Evolutionary conservation across 2,797 vertebrate species (phyloP).

Genomic region (Labroides dimidiatus): DNA sequence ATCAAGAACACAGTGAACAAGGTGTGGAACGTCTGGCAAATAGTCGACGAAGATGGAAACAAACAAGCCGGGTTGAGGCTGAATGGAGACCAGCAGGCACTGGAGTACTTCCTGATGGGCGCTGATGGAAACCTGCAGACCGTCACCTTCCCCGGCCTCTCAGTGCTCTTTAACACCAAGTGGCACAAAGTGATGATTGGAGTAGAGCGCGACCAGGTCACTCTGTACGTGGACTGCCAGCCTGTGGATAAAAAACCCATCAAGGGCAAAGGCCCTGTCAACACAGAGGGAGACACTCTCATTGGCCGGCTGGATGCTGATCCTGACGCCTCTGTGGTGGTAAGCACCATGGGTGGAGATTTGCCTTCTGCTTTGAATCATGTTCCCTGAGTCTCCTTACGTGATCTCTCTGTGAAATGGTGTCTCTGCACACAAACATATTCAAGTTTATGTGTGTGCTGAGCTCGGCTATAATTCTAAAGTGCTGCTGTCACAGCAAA

Average conservation of each 20-base stretch:
- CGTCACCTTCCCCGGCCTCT: constrained; percentile 84
- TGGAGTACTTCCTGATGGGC: constrained; percentile 87
- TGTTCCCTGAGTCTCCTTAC: constrained; percentile 8
- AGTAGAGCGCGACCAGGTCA: constrained; percentile 83
- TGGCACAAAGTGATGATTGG: constrained; percentile 91
- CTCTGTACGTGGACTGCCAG: constrained; percentile 87
- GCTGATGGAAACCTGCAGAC: constrained; percentile 84
- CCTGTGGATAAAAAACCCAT: constrained; percentile 85
- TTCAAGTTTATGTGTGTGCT: constrained; percentile 59
- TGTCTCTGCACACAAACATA: constrained; percentile 42
- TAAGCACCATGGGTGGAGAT: constrained; percentile 62
- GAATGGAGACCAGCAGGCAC: constrained; percentile 85
- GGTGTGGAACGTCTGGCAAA: constrained; percentile 89
- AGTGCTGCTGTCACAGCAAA: constrained; percentile 71
- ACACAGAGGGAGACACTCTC: constrained; percentile 86
- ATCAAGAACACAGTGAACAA: constrained; percentile 87
- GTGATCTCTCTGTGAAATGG: constrained; percentile 24
- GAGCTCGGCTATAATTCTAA: constrained; percentile 65
- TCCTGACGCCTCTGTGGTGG: constrained; percentile 85
- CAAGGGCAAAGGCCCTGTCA: constrained; percentile 85
- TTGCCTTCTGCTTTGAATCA: constrained; percentile 39
- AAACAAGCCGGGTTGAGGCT: constrained; percentile 86
- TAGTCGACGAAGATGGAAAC: constrained; percentile 83
- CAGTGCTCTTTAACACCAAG: constrained; percentile 87
- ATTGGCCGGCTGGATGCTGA: constrained; percentile 85